Evolutionary conservation across 1,140 invertebrate species (phyloP).

Genomic region (Musca vetustissima): DNA sequence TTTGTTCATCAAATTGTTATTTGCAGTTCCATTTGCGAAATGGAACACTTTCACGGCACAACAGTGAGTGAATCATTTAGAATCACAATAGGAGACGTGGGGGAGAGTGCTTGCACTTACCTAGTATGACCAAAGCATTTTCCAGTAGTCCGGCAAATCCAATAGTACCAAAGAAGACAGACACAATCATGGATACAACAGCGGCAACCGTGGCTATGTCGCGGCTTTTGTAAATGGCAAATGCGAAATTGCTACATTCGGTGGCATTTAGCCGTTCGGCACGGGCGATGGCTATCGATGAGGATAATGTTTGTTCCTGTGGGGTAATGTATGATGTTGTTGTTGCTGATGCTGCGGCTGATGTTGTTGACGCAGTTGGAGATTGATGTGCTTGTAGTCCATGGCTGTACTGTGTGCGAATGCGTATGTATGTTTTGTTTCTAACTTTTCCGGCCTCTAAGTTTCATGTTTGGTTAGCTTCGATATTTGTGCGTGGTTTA

Average conservation of each 20-base stretch:
- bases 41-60: too few species aligned
- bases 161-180: slow-evolving; percentile 85
- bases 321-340: background rate
- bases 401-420: too few species aligned
- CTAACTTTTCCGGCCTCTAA: too few species aligned
- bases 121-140: slow-evolving; percentile 82
- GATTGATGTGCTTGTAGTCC: slow-evolving; percentile 1
- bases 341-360: background rate
- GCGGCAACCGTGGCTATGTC: background rate
- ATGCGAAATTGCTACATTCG: slow-evolving; percentile 28
- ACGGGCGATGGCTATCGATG: slow-evolving; percentile 25
- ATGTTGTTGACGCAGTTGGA: background rate
- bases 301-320: slow-evolving; percentile 8
- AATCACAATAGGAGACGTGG: too few species aligned
- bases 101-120: slow-evolving; percentile 38
- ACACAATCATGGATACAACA: slow-evolving; percentile 76
- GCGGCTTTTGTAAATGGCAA: slow-evolving; percentile 15
- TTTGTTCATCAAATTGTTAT: too few species aligned
- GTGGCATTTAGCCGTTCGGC: slow-evolving; percentile 31
- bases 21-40: too few species aligned
- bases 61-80: too few species aligned
- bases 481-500: too few species aligned
- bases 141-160: slow-evolving; percentile 85
- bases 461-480: too few species aligned
- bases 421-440: too few species aligned